These are phyloP conservation scores for Microcebus griseorufus DNA, from an alignment of 2,113 vertebrate genomes.

Conservation along the genomic window DNA sequence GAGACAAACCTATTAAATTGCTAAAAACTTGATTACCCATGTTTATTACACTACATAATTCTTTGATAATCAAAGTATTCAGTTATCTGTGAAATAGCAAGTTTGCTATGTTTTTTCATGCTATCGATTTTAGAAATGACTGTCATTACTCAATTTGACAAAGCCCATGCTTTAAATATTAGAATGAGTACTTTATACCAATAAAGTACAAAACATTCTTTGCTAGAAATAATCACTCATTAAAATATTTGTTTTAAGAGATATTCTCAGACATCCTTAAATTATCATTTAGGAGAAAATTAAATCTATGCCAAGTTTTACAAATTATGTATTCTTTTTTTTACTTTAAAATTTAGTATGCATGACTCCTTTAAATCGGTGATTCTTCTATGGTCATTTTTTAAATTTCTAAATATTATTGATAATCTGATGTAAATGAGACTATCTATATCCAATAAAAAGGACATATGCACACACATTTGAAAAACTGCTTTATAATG, in stretches of 20 bases:
- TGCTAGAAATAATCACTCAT: not conserved
- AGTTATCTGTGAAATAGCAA: slow-evolving; percentile 2
- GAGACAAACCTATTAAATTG: too few relatives aligned
- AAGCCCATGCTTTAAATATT: not conserved
- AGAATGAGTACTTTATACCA: not conserved
- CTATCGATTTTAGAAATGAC: slow-evolving; percentile 22
- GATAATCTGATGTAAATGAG: not conserved
- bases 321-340: not conserved
- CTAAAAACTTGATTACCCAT: not conserved
- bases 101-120: not conserved
- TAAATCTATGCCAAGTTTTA: not conserved
- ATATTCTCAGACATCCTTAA: not conserved
- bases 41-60: slow-evolving; percentile 10
- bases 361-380: not conserved
- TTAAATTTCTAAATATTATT: not conserved
- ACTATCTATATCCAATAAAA: slow-evolving; percentile 5
- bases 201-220: not conserved
- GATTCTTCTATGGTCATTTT: not conserved
- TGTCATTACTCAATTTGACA: not conserved
- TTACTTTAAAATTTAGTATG: not conserved
- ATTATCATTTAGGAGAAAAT: not conserved
- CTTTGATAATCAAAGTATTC: not conserved
- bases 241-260: slow-evolving; percentile 17
- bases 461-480: not conserved
- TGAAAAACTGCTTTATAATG: not conserved